phyloP scores from a whole-genome alignment of 2,888 invertebrate species.

The Mythimna impura region DNA sequence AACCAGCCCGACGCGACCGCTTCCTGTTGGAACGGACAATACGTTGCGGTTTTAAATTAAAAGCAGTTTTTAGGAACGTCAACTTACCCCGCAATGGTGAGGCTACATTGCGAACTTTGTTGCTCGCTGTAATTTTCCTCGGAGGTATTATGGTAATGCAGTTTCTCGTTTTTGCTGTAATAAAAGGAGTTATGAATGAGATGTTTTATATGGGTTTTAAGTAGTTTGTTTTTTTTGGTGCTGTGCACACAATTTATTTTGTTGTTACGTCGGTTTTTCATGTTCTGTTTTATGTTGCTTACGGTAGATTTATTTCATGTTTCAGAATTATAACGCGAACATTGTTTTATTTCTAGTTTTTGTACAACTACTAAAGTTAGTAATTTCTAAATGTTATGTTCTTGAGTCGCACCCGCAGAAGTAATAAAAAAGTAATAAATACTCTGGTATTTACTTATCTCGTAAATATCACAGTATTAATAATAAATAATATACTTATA shows the following conservation, averaged over 20 bases:
- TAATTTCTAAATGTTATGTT: not conserved
- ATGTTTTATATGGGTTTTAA: constrained; percentile 50
- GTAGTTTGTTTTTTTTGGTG: constrained; percentile 36
- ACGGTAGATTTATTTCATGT: constrained; percentile 1
- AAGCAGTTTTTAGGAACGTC: constrained; percentile 66
- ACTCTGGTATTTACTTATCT: not conserved
- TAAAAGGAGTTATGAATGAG: constrained; percentile 58
- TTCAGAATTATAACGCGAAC: not conserved
- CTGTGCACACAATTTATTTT: constrained; percentile 42
- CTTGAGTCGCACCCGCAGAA: not conserved
- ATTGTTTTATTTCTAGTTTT: not conserved
- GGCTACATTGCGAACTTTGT: constrained; percentile 53
- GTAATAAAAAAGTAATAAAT: too few species aligned
- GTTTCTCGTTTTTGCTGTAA: constrained; percentile 53
- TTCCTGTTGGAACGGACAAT: constrained; percentile 73
- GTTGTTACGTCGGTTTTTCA: constrained; percentile 10
- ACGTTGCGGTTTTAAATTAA: constrained; percentile 74
- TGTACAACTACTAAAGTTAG: too few species aligned
- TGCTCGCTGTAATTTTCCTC: constrained; percentile 42
- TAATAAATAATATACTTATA: not conserved
- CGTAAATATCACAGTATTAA: not conserved
- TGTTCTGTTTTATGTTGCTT: constrained; percentile 10
- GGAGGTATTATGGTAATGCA: constrained; percentile 59
- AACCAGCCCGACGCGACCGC: constrained; percentile 68
- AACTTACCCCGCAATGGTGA: constrained; percentile 54